Conservation (phyloP, 2,797 vertebrate species). For the Argentina silus region DNA sequence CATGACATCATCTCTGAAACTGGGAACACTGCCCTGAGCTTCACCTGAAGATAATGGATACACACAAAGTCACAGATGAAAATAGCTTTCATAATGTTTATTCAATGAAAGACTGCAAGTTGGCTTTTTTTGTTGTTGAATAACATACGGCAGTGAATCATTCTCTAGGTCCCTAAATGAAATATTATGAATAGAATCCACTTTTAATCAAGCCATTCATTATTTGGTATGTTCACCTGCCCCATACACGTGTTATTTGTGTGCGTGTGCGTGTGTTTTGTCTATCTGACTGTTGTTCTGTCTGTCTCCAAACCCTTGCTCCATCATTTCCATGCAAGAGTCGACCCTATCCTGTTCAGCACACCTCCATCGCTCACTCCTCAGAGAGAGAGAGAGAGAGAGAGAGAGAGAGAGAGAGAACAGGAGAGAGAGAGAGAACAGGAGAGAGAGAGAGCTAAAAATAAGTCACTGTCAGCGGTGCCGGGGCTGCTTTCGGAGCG, state of each 20-base stretch:
- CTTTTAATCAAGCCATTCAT: too few relatives aligned
- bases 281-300: too few relatives aligned
- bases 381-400: conserved; percentile 16
- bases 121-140: neutral
- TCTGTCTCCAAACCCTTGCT: neutral
- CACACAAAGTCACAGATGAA: neutral
- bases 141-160: too few relatives aligned
- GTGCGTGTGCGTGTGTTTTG: too few relatives aligned
- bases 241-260: too few relatives aligned
- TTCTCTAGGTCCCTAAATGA: too few relatives aligned
- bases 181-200: too few relatives aligned
- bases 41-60: neutral
- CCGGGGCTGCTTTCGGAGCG: conserved; percentile 25
- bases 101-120: neutral
- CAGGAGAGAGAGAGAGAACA: neutral
- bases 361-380: conserved; percentile 25
- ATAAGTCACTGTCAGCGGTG: conserved; percentile 51
- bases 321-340: neutral
- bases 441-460: conserved; percentile 53
- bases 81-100: conserved; percentile 2
- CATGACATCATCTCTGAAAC: conserved; percentile 30
- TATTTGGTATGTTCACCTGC: too few relatives aligned
- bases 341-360: neutral
- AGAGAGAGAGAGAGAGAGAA: conserved; percentile 14
- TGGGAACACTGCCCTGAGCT: neutral